Conservation (phyloP, 1,140 invertebrate species). For the Brachionus plicatilis region DNA sequence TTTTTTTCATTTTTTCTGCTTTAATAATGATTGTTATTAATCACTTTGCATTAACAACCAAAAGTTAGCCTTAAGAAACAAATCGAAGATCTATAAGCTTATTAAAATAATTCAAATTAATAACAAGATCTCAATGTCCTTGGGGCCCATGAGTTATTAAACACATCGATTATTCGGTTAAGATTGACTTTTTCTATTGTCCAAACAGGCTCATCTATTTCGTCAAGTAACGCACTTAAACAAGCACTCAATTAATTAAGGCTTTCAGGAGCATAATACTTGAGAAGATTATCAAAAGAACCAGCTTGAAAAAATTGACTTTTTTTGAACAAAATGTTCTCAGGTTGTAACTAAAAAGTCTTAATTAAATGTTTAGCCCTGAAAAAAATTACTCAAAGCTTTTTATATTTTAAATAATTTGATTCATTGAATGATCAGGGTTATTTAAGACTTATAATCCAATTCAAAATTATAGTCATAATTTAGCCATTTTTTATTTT, state of each 20-base stretch:
- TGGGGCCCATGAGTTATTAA: not conserved
- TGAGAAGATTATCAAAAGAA: not conserved
- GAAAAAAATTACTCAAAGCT: not conserved
- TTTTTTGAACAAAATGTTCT: not conserved
- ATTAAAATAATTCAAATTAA: not conserved
- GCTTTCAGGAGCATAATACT: not conserved
- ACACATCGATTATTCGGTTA: not conserved
- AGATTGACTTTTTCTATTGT: not conserved
- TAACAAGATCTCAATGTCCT: constrained; percentile 13
- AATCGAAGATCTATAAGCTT: constrained; percentile 14
- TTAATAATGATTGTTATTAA: constrained; percentile 26
- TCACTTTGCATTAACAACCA: not conserved
- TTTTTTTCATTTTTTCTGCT: not conserved
- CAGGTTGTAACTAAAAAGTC: not conserved
- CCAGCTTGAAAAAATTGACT: not conserved
- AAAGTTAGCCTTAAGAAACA: constrained; percentile 9
- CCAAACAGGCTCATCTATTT: not conserved
- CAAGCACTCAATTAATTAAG: not conserved
- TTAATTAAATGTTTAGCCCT: not conserved
- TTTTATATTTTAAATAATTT: not conserved
- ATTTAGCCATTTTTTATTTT: too few species aligned
- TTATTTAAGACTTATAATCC: too few species aligned
- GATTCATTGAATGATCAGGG: too few species aligned
- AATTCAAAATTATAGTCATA: too few species aligned
- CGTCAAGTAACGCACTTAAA: constrained; percentile 4